phyloP scores from a whole-genome alignment of 1,140 invertebrate genomes.

The Bombus pascuorum region DNA sequence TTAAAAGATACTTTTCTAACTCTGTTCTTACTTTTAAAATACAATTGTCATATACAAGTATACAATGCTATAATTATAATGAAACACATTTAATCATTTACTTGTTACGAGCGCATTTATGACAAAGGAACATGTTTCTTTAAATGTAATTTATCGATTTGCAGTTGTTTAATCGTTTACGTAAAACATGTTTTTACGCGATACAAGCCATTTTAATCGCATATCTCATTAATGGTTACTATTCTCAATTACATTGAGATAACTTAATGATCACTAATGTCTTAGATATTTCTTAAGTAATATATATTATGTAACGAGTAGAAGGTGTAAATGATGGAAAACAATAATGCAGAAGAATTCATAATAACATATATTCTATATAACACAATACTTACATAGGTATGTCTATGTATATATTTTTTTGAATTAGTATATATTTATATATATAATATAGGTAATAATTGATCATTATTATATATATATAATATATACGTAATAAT shows the following conservation, averaged over 20 bases:
- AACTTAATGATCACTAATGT: not conserved
- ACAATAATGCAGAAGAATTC: conserved; percentile 68
- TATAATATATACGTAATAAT: conserved; percentile 69
- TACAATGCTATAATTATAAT: conserved; percentile 26
- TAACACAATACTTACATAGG: conserved; percentile 79
- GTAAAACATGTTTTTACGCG: conserved; percentile 3
- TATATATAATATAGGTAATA: conserved; percentile 60
- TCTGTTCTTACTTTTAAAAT: conserved; percentile 36
- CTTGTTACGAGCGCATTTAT: not conserved
- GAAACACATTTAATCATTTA: conserved; percentile 19
- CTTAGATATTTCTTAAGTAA: conserved; percentile 17
- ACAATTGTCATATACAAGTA: conserved; percentile 42
- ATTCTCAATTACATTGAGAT: conserved; percentile 1
- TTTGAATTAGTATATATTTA: conserved; percentile 67
- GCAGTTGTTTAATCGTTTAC: not conserved
- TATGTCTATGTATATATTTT: conserved; percentile 72
- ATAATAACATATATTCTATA: conserved; percentile 80
- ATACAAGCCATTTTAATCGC: conserved; percentile 3
- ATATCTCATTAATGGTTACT: not conserved
- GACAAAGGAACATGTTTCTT: conserved; percentile 34
- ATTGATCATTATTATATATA: conserved; percentile 30
- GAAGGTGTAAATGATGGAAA: conserved; percentile 32
- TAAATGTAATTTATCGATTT: conserved; percentile 8
- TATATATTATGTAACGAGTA: not conserved
- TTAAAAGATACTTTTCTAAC: conserved; percentile 25